phyloP scores from a whole-genome alignment of 2,888 invertebrate species.

The Tanytarsus gracilentus region DNA sequence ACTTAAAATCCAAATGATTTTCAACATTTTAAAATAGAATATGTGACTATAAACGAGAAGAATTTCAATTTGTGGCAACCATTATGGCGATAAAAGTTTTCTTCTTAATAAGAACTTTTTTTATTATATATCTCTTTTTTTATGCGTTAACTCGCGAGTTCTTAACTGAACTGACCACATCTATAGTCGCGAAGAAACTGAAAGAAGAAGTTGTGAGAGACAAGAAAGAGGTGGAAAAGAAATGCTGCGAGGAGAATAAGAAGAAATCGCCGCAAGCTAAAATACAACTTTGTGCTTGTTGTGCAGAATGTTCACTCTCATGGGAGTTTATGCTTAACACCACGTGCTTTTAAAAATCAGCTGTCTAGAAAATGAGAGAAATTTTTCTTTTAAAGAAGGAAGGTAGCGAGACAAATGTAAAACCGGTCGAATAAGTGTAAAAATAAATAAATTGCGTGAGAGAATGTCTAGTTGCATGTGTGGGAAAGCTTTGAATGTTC shows the following conservation, averaged over 20 bases:
- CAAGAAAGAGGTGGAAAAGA: neutral
- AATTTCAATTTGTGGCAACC: too few species aligned
- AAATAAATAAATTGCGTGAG: too few species aligned
- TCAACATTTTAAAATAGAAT: neutral
- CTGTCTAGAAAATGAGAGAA: too few species aligned
- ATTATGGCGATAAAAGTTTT: constrained; percentile 5
- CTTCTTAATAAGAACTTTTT: neutral
- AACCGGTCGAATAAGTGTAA: too few species aligned
- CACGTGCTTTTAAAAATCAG: constrained; percentile 13
- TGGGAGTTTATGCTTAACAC: neutral
- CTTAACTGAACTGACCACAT: constrained; percentile 12
- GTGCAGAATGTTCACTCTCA: neutral
- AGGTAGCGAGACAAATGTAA: too few species aligned
- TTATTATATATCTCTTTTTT: neutral
- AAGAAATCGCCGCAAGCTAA: too few species aligned
- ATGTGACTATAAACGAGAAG: too few species aligned
- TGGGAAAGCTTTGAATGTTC: too few species aligned
- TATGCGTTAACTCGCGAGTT: neutral
- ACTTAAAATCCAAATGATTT: neutral
- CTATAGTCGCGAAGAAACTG: constrained; percentile 21
- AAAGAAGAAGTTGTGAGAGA: constrained; percentile 11
- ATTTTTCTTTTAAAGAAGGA: too few species aligned
- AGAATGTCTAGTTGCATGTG: too few species aligned
- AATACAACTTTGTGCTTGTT: too few species aligned
- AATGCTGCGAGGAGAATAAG: neutral